A percentile compares a stretch with the other conserved stretches of the same genome.
phyloP scores from a whole-genome alignment of 1,140 invertebrate genomes.

The Spodoptera frugiperda region DNA sequence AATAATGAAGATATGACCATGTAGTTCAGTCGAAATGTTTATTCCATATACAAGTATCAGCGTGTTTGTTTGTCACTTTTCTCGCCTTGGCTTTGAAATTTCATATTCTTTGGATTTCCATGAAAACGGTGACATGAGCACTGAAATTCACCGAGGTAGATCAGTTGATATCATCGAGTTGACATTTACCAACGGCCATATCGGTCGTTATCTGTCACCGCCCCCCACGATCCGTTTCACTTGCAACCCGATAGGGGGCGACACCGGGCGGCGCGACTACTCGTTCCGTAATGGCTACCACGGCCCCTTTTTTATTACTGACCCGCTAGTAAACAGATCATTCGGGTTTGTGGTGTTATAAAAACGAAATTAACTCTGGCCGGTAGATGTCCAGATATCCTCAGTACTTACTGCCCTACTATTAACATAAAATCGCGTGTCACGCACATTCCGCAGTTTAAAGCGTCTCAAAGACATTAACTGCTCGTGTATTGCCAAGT shows the following conservation, averaged over 20 bases:
- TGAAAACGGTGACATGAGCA: slow-evolving; percentile 6
- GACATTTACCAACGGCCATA: slow-evolving; percentile 79
- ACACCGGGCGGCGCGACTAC: slow-evolving; percentile 75
- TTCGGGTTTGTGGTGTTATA: slow-evolving; percentile 86
- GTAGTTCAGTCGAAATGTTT: no score
- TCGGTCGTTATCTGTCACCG: slow-evolving; percentile 83
- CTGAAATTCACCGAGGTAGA: slow-evolving; percentile 46
- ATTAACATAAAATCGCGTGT: slow-evolving; percentile 72
- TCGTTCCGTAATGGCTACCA: slow-evolving; percentile 81
- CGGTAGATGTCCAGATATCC: slow-evolving; percentile 78
- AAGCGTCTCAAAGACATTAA: slow-evolving; percentile 54
- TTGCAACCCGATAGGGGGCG: slow-evolving; percentile 85
- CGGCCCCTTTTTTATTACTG: slow-evolving; percentile 85
- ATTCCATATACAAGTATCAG: no score
- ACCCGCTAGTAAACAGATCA: slow-evolving; percentile 86
- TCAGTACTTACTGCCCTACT: slow-evolving; percentile 64
- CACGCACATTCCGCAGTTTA: slow-evolving; percentile 63
- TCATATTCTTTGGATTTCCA: slow-evolving; percentile 20
- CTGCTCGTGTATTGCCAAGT: slow-evolving; percentile 39
- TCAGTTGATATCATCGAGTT: slow-evolving; percentile 74
- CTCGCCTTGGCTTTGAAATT: neutral
- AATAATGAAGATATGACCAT: no score
- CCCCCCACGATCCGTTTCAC: slow-evolving; percentile 82
- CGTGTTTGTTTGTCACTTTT: no score
- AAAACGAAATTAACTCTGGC: slow-evolving; percentile 84